Conservation (phyloP, 1,140 invertebrate species). For the Cotesia glomerata region DNA sequence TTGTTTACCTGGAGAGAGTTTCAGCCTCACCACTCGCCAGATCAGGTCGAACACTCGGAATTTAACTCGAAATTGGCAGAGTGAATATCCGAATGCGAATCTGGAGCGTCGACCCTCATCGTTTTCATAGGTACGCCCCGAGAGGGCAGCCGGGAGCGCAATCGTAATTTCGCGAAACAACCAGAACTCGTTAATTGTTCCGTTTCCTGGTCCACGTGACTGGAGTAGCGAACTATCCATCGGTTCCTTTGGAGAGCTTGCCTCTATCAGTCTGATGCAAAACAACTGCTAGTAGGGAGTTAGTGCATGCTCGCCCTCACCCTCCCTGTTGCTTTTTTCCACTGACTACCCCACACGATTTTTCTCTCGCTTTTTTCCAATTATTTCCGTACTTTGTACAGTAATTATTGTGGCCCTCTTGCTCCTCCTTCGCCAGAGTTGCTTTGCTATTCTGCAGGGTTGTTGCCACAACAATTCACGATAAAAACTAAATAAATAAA, state of each 20-base stretch:
- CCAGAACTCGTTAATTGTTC: conserved; percentile 35
- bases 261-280: not conserved
- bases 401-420: conserved; percentile 19
- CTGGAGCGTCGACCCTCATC: not conserved
- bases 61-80: conserved; percentile 36
- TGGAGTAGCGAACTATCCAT: conserved; percentile 23
- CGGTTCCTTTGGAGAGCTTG: not conserved
- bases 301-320: not conserved
- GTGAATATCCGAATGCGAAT: conserved; percentile 27
- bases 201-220: conserved; percentile 29
- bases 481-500: not conserved
- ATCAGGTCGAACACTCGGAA: not conserved
- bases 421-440: not conserved
- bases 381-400: conserved; percentile 28
- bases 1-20: too few species aligned
- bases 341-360: conserved; percentile 2
- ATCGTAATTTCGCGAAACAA: conserved; percentile 33
- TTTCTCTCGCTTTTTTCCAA: conserved; percentile 27
- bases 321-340: not conserved
- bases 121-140: too few species aligned
- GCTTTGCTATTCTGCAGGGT: conserved; percentile 18
- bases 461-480: conserved; percentile 9
- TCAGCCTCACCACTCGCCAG: too few species aligned
- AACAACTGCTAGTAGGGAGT: too few species aligned
- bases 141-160: not conserved